Base-by-base conservation (phyloP, 2,113 vertebrate genomes). In the Entelurus aequoreus region DNA sequence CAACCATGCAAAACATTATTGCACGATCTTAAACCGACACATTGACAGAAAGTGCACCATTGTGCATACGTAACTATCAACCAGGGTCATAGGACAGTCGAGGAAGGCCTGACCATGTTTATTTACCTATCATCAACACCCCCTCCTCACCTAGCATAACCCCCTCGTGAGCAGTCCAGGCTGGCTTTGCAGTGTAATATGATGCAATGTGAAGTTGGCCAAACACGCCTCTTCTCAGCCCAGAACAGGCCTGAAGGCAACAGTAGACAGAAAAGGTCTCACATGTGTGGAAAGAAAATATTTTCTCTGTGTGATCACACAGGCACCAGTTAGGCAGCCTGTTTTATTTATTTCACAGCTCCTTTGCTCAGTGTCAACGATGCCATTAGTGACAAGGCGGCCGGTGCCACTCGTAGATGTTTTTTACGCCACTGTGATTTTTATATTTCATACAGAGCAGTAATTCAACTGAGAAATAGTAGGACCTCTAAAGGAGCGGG, bases 201-300 rank as follows among this genome's bases (percentile, higher is more conserved):
- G 63, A 83, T 76, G 55, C 77, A 75, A 83, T 68, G 77, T 80
- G 78, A 81, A 68, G 78, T 60, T 67, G 68, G 57, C 64, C 57
- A 44, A 62, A 48, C 37, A 13, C 65, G 50, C 76, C 76, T 55
- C 63, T 66, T 58, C 38, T 38, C 59, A 55, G 67, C 64, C 60
- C 21, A 48, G 73, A 75, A 72, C 51, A 64, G 40, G 77, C 66
- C 81, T 44, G 58, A 63, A 78, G 73, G 77, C 79, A 80, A 60
- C 56, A 40, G 52, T 62, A 16, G 61, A 69, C 48, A 56, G 60
- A 71, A 66, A 69, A 73, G 72, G 65, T 80, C 67, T 78, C 57
- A 57, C 68, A 19, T 19, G 66, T 56, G 70, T 76, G 49, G 53
- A 71, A 63, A 73, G 49, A 71, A 63, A 73, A 49, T 60, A 54